Percentiles rank a stretch among this genome's conserved stretches.
Conservation (phyloP, 2,797 vertebrate genomes). For the Malurus leucopterus region DNA sequence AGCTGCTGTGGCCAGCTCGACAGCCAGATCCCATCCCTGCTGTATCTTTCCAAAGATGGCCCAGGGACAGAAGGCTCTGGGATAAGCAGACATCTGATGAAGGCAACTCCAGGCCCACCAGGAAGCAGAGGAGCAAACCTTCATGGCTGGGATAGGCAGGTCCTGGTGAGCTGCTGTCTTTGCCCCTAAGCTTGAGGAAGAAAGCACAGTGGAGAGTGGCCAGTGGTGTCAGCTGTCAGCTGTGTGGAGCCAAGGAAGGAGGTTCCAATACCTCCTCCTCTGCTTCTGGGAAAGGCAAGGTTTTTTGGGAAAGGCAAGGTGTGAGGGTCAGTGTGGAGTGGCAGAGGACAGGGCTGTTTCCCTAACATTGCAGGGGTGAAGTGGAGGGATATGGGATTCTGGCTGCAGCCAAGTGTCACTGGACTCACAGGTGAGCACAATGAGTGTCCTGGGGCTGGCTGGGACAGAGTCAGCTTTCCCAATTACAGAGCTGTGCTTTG, state of each 20-base stretch:
- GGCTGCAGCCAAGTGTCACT: not conserved
- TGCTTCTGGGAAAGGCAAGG: not conserved
- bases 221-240: not conserved
- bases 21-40: not conserved
- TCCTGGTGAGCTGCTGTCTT: not conserved
- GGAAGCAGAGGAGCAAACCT: not conserved
- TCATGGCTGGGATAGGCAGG: not conserved
- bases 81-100: not conserved
- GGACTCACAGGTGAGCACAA: accelerated
- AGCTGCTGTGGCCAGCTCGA: not conserved
- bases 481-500: not conserved
- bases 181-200: not conserved
- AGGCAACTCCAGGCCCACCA: not conserved
- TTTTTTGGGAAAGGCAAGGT: not conserved
- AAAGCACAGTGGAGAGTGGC: not conserved
- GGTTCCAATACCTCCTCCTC: not conserved
- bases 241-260: not conserved
- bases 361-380: too few relatives aligned
- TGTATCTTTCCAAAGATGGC: not conserved
- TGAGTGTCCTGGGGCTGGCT: not conserved
- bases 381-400: not conserved
- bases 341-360: not conserved
- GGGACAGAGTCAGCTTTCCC: not conserved
- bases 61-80: not conserved
- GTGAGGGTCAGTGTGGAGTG: not conserved